Evolutionary conservation across 2,113 vertebrate species (phyloP).

Genomic region (Eurystomus gularis): DNA sequence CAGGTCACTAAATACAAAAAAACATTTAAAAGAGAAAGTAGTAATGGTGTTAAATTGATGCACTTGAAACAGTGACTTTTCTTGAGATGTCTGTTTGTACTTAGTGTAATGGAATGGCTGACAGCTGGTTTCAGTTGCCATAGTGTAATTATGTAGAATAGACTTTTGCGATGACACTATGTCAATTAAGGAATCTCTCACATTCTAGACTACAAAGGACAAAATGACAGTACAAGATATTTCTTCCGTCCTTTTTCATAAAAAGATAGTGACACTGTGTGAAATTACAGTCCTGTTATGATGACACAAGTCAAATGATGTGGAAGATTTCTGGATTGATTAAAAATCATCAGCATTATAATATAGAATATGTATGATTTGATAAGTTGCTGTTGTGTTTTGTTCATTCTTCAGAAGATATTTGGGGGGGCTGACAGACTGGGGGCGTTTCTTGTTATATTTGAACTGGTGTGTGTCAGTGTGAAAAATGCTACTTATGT

Average conservation of each 20-base stretch:
- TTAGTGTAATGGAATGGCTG: slow-evolving; percentile 63
- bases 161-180: slow-evolving; percentile 60
- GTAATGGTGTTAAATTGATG: slow-evolving; percentile 58
- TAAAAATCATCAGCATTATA: slow-evolving; percentile 64
- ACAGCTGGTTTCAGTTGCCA: slow-evolving; percentile 70
- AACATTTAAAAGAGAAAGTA: slow-evolving; percentile 42
- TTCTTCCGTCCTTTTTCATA: slow-evolving; percentile 56
- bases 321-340: slow-evolving; percentile 61
- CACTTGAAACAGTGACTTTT: slow-evolving; percentile 45
- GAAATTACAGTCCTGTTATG: slow-evolving; percentile 59
- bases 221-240: slow-evolving; percentile 66
- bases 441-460: slow-evolving; percentile 9
- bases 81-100: slow-evolving; percentile 67
- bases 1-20: slow-evolving; percentile 29
- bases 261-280: slow-evolving; percentile 55
- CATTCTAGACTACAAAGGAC: slow-evolving; percentile 69
- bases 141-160: slow-evolving; percentile 66
- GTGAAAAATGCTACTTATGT: slow-evolving; percentile 31
- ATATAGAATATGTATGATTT: slow-evolving; percentile 47
- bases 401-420: slow-evolving; percentile 2
- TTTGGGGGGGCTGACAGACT: slow-evolving; percentile 30
- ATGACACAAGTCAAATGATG: slow-evolving; percentile 65
- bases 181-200: slow-evolving; percentile 67
- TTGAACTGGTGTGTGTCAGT: slow-evolving; percentile 21
- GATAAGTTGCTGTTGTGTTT: slow-evolving; percentile 13